Evolutionary conservation across 2,888 invertebrate genomes (phyloP).

Genomic region (Liopterus haemorrhoidalis): DNA sequence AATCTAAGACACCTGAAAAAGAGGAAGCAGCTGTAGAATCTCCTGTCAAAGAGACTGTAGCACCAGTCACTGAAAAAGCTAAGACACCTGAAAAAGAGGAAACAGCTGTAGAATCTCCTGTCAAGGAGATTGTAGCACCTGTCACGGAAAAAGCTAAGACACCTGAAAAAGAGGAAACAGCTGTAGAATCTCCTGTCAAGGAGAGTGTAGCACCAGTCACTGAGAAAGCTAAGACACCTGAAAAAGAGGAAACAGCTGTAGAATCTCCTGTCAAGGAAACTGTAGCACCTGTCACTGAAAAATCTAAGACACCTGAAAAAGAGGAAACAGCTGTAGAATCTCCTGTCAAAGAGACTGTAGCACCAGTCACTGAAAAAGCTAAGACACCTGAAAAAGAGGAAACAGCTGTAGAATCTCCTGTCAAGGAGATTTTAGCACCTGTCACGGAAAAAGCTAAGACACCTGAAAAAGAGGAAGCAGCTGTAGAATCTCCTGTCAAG

Average conservation of each 20-base stretch:
- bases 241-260: conserved; percentile 10
- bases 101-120: not conserved
- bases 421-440: no score
- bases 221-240: conserved; percentile 19
- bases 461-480: no score
- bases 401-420: no score
- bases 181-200: no score
- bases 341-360: not conserved
- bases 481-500: no score
- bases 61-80: not conserved
- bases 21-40: not conserved
- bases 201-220: not conserved
- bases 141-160: no score
- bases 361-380: no score
- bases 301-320: not conserved
- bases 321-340: not conserved
- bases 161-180: conserved; percentile 2
- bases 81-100: not conserved
- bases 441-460: no score
- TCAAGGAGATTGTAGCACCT: not conserved
- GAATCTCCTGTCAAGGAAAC: no score
- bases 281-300: not conserved
- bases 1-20: no score
- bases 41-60: no score
- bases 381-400: no score